These are phyloP conservation scores for Stenodema calcarata DNA, from an alignment of 2,888 invertebrate species.

Conservation along the genomic window DNA sequence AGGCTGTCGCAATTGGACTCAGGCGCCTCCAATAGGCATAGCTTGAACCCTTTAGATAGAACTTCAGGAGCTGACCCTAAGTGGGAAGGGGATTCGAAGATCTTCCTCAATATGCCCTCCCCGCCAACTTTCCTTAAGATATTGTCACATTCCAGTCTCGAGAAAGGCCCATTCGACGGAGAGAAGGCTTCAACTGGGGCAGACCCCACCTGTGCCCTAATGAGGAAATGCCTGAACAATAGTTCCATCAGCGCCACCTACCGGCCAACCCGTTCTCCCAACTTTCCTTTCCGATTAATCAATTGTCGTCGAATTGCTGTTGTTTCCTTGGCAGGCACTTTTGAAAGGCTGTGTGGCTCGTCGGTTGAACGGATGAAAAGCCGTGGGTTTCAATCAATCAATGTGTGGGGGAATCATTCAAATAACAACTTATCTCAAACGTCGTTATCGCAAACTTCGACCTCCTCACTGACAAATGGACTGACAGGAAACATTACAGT, in stretches of 20 bases:
- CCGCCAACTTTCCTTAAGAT: constrained; percentile 16
- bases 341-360: background rate
- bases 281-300: constrained; percentile 37
- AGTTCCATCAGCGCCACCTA: constrained; percentile 34
- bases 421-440: too few relatives aligned
- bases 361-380: background rate
- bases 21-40: background rate
- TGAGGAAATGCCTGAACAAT: constrained; percentile 44
- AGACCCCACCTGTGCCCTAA: constrained; percentile 12
- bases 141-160: constrained; percentile 28
- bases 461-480: too few relatives aligned
- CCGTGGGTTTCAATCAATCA: background rate
- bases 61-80: background rate
- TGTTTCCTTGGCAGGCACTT: background rate
- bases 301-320: constrained; percentile 21
- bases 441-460: too few relatives aligned
- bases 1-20: background rate
- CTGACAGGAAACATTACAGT: too few relatives aligned
- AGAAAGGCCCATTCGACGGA: background rate
- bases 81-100: background rate
- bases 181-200: background rate
- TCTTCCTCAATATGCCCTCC: background rate
- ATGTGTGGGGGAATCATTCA: background rate
- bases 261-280: background rate
- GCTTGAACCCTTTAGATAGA: background rate